phyloP scores from a whole-genome alignment of 2,888 invertebrate species.

The Resseliella maxima region DNA sequence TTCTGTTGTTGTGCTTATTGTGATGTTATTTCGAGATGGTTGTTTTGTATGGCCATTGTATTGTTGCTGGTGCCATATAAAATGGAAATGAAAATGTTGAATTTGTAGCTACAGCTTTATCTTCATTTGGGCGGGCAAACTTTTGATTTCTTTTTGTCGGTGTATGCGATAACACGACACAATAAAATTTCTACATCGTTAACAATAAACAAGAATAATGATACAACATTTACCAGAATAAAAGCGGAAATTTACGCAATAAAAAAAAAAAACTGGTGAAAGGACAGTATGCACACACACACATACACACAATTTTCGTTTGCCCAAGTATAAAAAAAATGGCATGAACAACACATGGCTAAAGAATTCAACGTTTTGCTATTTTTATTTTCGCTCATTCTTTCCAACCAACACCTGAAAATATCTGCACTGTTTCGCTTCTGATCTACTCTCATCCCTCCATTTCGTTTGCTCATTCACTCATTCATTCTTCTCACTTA shows the following conservation, averaged over 20 bases:
- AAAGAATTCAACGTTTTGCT: conserved; percentile 9
- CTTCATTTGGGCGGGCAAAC: conserved; percentile 42
- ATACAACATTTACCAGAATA: conserved; percentile 40
- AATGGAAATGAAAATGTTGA: conserved; percentile 30
- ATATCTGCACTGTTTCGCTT: not conserved
- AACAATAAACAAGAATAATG: conserved; percentile 48
- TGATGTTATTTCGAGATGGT: too few relatives aligned
- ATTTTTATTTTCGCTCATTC: not conserved
- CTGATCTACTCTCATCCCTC: not conserved
- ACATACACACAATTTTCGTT: not conserved
- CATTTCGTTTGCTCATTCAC: not conserved
- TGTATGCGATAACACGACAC: conserved; percentile 34
- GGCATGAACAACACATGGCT: not conserved
- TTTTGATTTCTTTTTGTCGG: conserved; percentile 1
- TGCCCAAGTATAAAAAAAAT: not conserved
- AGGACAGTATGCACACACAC: not conserved
- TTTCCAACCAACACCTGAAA: not conserved
- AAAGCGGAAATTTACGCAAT: conserved; percentile 35
- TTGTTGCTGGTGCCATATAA: not conserved
- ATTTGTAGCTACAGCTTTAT: conserved; percentile 48
- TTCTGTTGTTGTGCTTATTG: too few relatives aligned
- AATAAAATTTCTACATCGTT: conserved; percentile 48
- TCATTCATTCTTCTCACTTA: not conserved
- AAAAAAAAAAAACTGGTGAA: not conserved
- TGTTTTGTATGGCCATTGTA: not conserved